Percentiles rank a stretch among this genome's conserved stretches.
Evolutionary conservation across 2,797 vertebrate genomes (phyloP).

Genomic region (Octomys mimax): DNA sequence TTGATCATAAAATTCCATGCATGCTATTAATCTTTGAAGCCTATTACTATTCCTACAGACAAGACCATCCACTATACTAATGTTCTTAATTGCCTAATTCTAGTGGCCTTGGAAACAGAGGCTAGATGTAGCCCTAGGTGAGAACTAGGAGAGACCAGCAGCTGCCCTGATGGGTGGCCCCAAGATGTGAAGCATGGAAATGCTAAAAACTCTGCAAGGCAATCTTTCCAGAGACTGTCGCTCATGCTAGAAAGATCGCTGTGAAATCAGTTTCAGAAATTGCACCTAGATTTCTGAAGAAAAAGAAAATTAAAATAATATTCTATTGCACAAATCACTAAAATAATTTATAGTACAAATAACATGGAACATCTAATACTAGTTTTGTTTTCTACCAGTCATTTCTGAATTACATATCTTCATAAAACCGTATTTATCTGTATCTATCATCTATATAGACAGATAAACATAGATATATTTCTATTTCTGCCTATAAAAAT

Average conservation of each 20-base stretch:
- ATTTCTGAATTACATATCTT: not conserved
- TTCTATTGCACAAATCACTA: not conserved
- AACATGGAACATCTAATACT: not conserved
- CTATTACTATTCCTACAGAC: slow-evolving; percentile 79
- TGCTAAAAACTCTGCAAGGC: not conserved
- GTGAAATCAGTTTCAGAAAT: slow-evolving; percentile 2
- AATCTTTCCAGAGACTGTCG: not conserved
- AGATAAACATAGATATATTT: not conserved
- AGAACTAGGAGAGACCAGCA: slow-evolving; percentile 24
- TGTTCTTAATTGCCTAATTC: slow-evolving; percentile 80
- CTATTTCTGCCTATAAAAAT: not conserved
- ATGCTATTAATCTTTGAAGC: slow-evolving; percentile 79
- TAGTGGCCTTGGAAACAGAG: slow-evolving; percentile 68
- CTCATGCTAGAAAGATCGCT: not conserved
- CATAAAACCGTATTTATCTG: not conserved
- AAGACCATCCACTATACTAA: slow-evolving; percentile 78
- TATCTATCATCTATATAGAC: not conserved
- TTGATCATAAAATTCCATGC: slow-evolving; percentile 78
- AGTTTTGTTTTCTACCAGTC: not conserved
- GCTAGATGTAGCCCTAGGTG: slow-evolving; percentile 11
- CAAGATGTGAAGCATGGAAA: slow-evolving; percentile 28
- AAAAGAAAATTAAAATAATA: not conserved
- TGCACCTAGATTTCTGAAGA: not conserved
- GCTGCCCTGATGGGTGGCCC: not conserved
- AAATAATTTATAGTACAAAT: not conserved